phyloP scores from a whole-genome alignment of 1,140 invertebrate genomes.

The Zaprionus ornatus region DNA sequence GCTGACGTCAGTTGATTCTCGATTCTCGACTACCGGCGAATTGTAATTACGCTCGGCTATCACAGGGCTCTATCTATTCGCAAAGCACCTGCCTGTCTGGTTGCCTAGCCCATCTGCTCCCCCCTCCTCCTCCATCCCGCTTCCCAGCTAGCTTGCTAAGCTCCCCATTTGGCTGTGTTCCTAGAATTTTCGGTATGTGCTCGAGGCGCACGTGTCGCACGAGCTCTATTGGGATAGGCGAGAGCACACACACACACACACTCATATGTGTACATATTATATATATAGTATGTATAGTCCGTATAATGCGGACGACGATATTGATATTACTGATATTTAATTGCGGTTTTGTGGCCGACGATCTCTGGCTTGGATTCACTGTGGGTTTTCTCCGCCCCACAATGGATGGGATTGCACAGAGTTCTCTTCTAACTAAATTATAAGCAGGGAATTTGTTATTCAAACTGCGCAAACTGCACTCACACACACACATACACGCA shows the following conservation, averaged over 20 bases:
- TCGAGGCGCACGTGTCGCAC: conserved; percentile 32
- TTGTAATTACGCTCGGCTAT: neutral
- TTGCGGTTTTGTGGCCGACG: conserved; percentile 27
- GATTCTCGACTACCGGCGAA: neutral
- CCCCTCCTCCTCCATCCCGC: no score
- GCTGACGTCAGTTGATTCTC: conserved; percentile 19
- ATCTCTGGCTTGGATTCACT: conserved; percentile 8
- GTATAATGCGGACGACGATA: conserved; percentile 11
- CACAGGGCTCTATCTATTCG: neutral
- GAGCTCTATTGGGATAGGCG: conserved; percentile 15
- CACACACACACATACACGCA: neutral
- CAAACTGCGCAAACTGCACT: neutral
- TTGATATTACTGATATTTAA: conserved; percentile 44
- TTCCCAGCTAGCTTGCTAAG: no score
- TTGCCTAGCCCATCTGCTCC: neutral
- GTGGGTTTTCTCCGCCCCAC: neutral
- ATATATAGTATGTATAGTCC: neutral
- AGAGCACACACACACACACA: neutral
- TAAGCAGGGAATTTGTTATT: conserved; percentile 24
- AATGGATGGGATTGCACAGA: neutral
- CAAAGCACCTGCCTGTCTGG: neutral
- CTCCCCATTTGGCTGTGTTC: neutral
- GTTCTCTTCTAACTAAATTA: conserved; percentile 16
- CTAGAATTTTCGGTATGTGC: conserved; percentile 5
- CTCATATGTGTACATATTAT: neutral